These are phyloP conservation scores for Serranus cabrilla DNA, from an alignment of 2,797 vertebrate species.

Conservation along the genomic window DNA sequence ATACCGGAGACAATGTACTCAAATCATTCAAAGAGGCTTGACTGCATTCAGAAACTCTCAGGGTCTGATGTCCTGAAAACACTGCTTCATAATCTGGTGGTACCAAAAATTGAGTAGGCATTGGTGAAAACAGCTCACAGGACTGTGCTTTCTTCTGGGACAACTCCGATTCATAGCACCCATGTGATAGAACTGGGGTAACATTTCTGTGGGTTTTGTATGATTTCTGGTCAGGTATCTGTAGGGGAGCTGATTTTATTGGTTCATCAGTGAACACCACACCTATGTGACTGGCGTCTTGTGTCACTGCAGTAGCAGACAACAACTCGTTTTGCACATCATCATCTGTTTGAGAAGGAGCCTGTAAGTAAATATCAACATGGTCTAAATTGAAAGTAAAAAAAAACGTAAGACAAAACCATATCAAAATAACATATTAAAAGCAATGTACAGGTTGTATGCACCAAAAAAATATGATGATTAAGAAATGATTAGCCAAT, in stretches of 20 bases:
- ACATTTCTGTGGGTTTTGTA: slow-evolving; percentile 76
- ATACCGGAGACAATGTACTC: slow-evolving; percentile 64
- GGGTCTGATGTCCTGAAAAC: slow-evolving; percentile 65
- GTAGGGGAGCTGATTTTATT: slow-evolving; percentile 52
- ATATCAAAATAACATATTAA: too few species aligned
- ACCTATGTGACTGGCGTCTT: slow-evolving; percentile 24
- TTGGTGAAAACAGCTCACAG: slow-evolving; percentile 65
- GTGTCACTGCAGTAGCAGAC: slow-evolving; percentile 31
- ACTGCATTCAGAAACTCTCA: slow-evolving; percentile 59
- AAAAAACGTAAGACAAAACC: too few species aligned
- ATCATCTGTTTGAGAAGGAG: slow-evolving; percentile 45
- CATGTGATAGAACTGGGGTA: slow-evolving; percentile 63
- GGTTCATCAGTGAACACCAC: slow-evolving; percentile 22
- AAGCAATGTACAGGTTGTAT: not conserved
- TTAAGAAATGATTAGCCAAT: not conserved
- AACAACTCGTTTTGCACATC: slow-evolving; percentile 28
- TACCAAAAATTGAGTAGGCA: slow-evolving; percentile 62
- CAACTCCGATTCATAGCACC: slow-evolving; percentile 33
- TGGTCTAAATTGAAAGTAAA: slow-evolving; percentile 18
- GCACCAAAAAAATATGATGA: too few species aligned
- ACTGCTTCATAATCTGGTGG: slow-evolving; percentile 67
- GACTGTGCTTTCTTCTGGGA: slow-evolving; percentile 26
- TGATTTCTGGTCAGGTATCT: slow-evolving; percentile 60
- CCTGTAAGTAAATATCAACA: slow-evolving; percentile 79
- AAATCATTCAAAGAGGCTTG: slow-evolving; percentile 46